Percentiles rank a stretch among this genome's conserved stretches.
These are phyloP conservation scores for Macrochelys suwanniensis DNA, from an alignment of 2,797 vertebrate species.

Conservation along the genomic window DNA sequence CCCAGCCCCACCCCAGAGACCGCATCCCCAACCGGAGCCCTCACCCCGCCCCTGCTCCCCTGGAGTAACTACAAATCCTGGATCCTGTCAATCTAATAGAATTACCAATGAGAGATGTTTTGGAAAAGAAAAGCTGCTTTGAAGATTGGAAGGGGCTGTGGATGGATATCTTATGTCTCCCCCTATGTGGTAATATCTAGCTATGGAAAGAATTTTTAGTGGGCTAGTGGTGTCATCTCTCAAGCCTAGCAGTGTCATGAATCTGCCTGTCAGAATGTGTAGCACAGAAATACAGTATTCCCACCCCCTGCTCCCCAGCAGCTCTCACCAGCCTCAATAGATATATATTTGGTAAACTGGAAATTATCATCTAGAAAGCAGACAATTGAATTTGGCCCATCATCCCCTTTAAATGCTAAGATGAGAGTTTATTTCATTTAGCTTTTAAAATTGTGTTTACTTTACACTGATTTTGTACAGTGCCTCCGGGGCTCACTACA, in stretches of 20 bases:
- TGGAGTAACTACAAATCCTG: not conserved
- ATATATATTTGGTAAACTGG: constrained; percentile 5
- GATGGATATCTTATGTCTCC: not conserved
- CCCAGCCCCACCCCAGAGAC: too few species aligned
- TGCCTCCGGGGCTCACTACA: constrained; percentile 48
- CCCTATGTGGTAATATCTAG: fast-evolving
- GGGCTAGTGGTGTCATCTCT: not conserved
- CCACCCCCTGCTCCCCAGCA: not conserved
- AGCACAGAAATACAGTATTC: not conserved
- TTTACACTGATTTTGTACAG: constrained; percentile 65
- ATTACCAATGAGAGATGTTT: not conserved
- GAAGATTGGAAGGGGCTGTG: not conserved
- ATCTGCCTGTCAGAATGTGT: constrained; percentile 11
- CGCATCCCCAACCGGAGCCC: too few species aligned
- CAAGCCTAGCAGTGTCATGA: not conserved
- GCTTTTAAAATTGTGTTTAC: constrained; percentile 57
- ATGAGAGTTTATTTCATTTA: constrained; percentile 49
- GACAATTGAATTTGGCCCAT: constrained; percentile 37
- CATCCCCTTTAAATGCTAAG: constrained; percentile 54
- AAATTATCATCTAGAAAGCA: constrained; percentile 32
- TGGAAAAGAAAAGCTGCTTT: not conserved
- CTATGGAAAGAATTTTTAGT: constrained; percentile 4
- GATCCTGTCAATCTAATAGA: not conserved
- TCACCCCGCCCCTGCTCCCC: not conserved
- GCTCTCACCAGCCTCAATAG: not conserved